These are phyloP conservation scores for Chloebia gouldiae DNA, from an alignment of 2,113 vertebrate species.

Conservation along the genomic window DNA sequence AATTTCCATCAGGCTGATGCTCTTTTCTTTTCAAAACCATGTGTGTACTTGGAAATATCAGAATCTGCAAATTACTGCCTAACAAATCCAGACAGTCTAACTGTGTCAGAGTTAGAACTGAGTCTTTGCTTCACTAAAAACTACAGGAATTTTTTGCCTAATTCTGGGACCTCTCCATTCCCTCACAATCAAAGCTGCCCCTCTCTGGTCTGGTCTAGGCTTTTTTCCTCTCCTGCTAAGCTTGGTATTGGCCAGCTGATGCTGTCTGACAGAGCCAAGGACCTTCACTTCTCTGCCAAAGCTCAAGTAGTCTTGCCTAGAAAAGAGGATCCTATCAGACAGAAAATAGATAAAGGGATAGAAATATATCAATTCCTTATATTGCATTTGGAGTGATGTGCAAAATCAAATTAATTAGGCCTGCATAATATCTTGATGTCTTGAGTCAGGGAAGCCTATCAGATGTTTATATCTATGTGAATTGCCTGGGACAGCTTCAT, in stretches of 20 bases:
- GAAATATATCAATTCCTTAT: not conserved
- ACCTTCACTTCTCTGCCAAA: not conserved
- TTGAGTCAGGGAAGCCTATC: not conserved
- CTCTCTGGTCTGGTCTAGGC: not conserved
- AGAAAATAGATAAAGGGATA: not conserved
- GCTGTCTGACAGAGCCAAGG: not conserved
- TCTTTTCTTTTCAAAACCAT: not conserved
- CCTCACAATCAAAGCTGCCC: not conserved
- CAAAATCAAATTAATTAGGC: not conserved
- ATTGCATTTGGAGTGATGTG: not conserved
- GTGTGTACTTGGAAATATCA: not conserved
- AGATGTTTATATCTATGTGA: not conserved
- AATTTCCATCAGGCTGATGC: not conserved
- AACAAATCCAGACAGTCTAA: not conserved
- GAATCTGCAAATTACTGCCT: not conserved
- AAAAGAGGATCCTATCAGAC: not conserved
- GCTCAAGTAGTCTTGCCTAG: not conserved
- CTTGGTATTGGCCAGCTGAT: not conserved
- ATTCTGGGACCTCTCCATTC: not conserved
- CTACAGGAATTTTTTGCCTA: not conserved
- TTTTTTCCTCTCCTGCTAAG: not conserved
- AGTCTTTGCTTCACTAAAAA: not conserved
- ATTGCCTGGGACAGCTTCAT: not conserved
- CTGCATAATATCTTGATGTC: not conserved
- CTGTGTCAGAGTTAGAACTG: rapidly evolving